These are phyloP conservation scores for Syncerus caffer DNA, from an alignment of 2,797 vertebrate species.

Conservation along the genomic window DNA sequence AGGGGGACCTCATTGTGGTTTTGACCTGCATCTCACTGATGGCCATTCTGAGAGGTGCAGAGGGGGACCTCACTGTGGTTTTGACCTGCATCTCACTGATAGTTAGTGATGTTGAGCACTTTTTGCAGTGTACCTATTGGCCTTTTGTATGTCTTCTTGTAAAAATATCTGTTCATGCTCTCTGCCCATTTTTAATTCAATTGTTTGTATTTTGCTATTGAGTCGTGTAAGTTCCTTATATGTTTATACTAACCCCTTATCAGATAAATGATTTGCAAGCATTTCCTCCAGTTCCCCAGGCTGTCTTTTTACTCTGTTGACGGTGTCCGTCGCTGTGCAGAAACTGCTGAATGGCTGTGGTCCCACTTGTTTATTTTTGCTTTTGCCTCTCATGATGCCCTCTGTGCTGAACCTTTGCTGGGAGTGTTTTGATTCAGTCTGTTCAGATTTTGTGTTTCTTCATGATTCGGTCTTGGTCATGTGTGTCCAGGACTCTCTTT, in stretches of 20 bases:
- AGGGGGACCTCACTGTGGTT: not conserved
- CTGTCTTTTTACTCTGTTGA: not conserved
- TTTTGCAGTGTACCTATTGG: rapidly evolving
- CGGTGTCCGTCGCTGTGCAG: not conserved
- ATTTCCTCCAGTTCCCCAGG: not conserved
- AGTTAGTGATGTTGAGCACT: not conserved
- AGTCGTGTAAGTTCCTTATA: not conserved
- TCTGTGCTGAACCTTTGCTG: not conserved
- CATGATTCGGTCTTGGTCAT: not conserved
- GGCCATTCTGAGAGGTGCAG: not conserved
- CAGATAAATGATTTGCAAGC: not conserved
- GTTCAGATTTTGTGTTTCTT: not conserved
- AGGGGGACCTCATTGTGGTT: not conserved
- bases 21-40: not conserved
- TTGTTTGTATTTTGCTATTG: not conserved
- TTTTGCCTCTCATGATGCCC: not conserved
- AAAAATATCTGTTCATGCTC: not conserved
- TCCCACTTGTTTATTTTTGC: not conserved
- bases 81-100: not conserved
- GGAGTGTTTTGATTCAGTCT: not conserved
- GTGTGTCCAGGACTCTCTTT: not conserved
- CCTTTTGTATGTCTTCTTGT: not conserved
- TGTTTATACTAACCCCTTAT: not conserved
- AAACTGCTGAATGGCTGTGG: not conserved
- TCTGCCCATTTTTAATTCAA: not conserved